Conservation (phyloP, 2,113 vertebrate genomes). For the Burhinus oedicnemus region DNA sequence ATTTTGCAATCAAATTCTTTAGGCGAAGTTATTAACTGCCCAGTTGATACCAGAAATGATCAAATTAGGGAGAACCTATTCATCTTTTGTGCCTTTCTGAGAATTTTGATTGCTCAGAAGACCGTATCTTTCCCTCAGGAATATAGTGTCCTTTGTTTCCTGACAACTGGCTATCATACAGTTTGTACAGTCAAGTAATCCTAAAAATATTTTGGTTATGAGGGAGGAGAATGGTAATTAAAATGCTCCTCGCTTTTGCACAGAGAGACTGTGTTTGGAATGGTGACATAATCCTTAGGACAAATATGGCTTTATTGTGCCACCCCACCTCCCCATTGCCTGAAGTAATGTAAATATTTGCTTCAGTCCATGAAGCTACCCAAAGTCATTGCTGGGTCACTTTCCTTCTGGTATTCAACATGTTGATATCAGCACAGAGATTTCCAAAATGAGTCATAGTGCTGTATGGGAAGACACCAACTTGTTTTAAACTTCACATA, state of each 20-base stretch:
- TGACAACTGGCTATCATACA: constrained; percentile 2
- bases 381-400: constrained; percentile 33
- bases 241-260: constrained; percentile 17
- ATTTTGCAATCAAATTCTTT: background rate
- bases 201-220: constrained; percentile 46
- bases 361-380: constrained; percentile 2
- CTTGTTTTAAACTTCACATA: background rate
- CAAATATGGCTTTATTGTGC: constrained; percentile 57
- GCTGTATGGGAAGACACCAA: background rate
- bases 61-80: background rate
- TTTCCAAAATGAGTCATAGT: background rate
- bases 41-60: background rate
- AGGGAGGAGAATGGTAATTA: constrained; percentile 22
- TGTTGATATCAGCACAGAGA: background rate
- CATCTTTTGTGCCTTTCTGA: background rate
- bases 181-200: constrained; percentile 32
- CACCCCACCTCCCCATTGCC: background rate
- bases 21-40: background rate
- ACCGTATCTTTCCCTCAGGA: background rate
- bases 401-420: background rate
- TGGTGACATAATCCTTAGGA: constrained; percentile 44
- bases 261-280: constrained; percentile 43
- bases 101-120: background rate
- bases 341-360: constrained; percentile 62
- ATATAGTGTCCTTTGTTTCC: constrained; percentile 23